Conservation (phyloP, 1,140 invertebrate genomes). For the Wiebesia pumilae region DNA sequence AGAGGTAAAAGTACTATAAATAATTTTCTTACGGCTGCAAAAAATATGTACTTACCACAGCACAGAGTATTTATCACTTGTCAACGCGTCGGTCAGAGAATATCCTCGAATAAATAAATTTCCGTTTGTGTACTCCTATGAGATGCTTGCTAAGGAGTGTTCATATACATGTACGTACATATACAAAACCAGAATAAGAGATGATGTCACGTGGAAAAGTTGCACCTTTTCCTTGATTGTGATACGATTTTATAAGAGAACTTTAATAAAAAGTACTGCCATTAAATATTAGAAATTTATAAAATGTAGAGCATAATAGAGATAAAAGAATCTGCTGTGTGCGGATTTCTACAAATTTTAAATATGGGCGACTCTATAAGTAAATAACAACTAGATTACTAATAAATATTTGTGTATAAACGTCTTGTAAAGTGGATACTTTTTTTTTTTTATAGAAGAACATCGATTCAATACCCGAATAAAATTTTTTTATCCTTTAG, state of each 20-base stretch:
- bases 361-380: too few relatives aligned
- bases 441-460: too few relatives aligned
- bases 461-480: too few relatives aligned
- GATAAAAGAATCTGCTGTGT: too few relatives aligned
- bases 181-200: constrained; percentile 2
- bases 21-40: neutral
- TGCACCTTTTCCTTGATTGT: neutral
- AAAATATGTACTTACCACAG: neutral
- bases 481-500: too few relatives aligned
- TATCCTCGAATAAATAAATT: constrained; percentile 32
- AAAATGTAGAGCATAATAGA: too few relatives aligned
- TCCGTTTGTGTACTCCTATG: neutral
- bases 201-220: constrained; percentile 14
- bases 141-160: constrained; percentile 16
- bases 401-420: too few relatives aligned
- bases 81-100: neutral
- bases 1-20: neutral
- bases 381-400: too few relatives aligned
- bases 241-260: neutral
- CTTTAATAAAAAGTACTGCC: neutral
- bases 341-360: too few relatives aligned
- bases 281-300: neutral
- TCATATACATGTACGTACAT: neutral
- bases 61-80: neutral
- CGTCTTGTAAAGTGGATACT: too few relatives aligned